These are phyloP conservation scores for Labeo rohita DNA, from an alignment of 2,113 vertebrate species.

Conservation along the genomic window DNA sequence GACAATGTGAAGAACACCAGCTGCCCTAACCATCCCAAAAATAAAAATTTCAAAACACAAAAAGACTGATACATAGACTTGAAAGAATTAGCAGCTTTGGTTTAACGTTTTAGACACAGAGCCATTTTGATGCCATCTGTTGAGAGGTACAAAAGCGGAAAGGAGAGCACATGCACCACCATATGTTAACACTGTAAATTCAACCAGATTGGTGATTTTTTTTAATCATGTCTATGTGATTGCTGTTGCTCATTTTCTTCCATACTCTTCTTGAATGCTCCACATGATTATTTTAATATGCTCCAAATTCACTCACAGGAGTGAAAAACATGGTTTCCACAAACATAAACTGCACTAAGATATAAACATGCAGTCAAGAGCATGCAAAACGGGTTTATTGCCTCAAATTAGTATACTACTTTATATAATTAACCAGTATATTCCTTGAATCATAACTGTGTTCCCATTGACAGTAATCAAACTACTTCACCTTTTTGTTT, in stretches of 20 bases:
- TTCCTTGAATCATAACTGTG: too few species aligned
- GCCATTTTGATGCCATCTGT: conserved; percentile 28
- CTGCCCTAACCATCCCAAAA: conserved; percentile 24
- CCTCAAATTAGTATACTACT: too few species aligned
- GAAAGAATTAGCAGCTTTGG: background rate
- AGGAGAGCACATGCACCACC: background rate
- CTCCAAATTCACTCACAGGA: background rate
- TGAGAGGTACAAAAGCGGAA: conserved; percentile 1
- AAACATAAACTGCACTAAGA: too few species aligned
- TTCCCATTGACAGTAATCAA: too few species aligned
- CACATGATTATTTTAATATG: too few species aligned
- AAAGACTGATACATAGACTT: background rate
- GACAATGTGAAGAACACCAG: background rate
- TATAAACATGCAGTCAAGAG: too few species aligned
- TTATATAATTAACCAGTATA: too few species aligned
- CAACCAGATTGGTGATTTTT: background rate
- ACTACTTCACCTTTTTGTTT: background rate
- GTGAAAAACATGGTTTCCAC: background rate
- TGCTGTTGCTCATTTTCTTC: background rate
- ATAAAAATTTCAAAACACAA: conserved; percentile 10
- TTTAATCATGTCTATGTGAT: background rate
- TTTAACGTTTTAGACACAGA: conserved; percentile 1
- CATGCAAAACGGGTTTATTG: too few species aligned
- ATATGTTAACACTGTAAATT: conserved; percentile 3
- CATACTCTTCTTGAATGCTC: background rate